phyloP scores from a whole-genome alignment of 2,113 vertebrate genomes.

The Alexandromys fortis region DNA sequence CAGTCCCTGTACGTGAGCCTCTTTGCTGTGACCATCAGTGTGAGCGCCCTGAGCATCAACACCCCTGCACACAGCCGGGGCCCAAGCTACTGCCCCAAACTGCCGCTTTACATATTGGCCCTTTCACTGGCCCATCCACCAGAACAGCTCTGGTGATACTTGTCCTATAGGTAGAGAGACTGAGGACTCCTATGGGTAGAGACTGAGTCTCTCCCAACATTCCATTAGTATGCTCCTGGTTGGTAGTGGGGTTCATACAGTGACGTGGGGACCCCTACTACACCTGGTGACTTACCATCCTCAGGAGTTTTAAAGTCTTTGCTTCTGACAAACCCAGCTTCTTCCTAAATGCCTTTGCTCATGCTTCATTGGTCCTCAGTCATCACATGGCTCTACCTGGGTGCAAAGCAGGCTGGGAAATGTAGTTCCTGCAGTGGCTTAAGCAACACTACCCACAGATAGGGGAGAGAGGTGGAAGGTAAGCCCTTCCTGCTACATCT shows the following conservation, averaged over 20 bases:
- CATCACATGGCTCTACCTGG: not conserved
- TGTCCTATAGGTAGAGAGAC: not conserved
- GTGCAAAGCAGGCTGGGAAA: conserved; percentile 30
- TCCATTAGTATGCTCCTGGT: not conserved
- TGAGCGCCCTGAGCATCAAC: not conserved
- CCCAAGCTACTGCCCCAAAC: not conserved
- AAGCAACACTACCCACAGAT: not conserved
- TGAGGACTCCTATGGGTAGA: not conserved
- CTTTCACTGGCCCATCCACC: not conserved
- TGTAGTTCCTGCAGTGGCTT: not conserved
- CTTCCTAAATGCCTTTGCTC: not conserved
- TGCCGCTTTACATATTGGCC: not conserved
- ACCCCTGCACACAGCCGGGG: not conserved
- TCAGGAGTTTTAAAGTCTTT: not conserved
- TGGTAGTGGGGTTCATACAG: not conserved
- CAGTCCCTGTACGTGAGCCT: conserved; percentile 89
- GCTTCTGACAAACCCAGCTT: not conserved
- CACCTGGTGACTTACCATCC: not conserved
- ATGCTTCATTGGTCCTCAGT: not conserved
- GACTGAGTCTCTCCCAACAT: no score
- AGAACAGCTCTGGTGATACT: not conserved
- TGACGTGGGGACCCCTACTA: not conserved
- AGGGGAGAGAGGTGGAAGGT: not conserved
- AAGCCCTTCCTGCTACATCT: not conserved
- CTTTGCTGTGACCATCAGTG: not conserved